A percentile compares a stretch with the other conserved stretches of the same genome.
Evolutionary conservation across 1,140 invertebrate species (phyloP).

Genomic region (Dreissena polymorpha): DNA sequence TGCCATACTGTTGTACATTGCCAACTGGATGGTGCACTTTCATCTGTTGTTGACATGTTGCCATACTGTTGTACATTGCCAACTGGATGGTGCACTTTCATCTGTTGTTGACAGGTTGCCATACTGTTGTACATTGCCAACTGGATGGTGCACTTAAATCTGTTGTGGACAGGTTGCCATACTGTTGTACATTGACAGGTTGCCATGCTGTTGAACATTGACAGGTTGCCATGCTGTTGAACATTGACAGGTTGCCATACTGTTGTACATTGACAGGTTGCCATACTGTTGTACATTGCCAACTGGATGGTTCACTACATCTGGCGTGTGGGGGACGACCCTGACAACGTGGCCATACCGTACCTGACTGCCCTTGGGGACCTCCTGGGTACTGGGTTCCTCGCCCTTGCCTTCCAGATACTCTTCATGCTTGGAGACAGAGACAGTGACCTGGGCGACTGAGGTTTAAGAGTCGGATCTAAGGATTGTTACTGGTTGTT

Average conservation of each 20-base stretch:
- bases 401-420: conserved; percentile 91
- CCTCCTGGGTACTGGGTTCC: conserved; percentile 92
- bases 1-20: too few relatives aligned
- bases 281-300: conserved; percentile 84
- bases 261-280: too few relatives aligned
- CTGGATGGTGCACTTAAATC: too few relatives aligned
- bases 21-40: too few relatives aligned
- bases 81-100: too few relatives aligned
- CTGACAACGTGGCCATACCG: conserved; percentile 96
- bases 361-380: conserved; percentile 97
- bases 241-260: too few relatives aligned
- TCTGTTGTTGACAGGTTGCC: too few relatives aligned
- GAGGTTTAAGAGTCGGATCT: neutral
- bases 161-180: conserved; percentile 47
- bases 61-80: too few relatives aligned
- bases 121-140: too few relatives aligned
- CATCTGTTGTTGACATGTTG: too few relatives aligned
- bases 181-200: conserved; percentile 86
- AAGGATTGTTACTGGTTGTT: too few relatives aligned
- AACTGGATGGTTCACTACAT: conserved; percentile 92
- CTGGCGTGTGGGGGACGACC: conserved; percentile 93
- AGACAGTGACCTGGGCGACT: conserved; percentile 81
- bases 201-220: conserved; percentile 83
- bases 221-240: too few relatives aligned
- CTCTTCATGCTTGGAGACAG: conserved; percentile 86